phyloP scores from a whole-genome alignment of 2,113 vertebrate genomes.

The Nibea coibor region DNA sequence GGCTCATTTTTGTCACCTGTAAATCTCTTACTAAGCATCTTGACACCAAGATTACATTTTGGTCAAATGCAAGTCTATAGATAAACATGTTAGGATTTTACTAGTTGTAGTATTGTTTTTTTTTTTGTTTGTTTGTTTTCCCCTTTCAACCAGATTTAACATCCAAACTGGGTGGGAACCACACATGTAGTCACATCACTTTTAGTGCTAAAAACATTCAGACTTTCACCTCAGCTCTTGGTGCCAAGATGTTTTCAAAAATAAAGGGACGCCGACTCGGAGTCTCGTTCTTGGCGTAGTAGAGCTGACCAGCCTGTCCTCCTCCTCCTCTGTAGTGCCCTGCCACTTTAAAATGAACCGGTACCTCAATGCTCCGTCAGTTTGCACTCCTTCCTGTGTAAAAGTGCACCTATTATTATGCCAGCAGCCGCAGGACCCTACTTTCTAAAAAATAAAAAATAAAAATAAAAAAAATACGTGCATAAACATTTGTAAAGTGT shows the following conservation, averaged over 20 bases:
- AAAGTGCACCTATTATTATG: slow-evolving; percentile 65
- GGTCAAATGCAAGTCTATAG: slow-evolving; percentile 53
- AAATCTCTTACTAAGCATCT: slow-evolving; percentile 35
- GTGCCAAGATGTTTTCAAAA: slow-evolving; percentile 45
- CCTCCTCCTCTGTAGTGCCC: slow-evolving; percentile 56
- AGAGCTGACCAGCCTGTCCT: slow-evolving; percentile 52
- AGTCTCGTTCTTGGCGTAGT: slow-evolving; percentile 8
- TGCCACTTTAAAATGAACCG: slow-evolving; percentile 67
- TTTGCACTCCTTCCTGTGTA: slow-evolving; percentile 67
- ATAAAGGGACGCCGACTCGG: background rate
- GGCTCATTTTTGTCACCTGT: slow-evolving; percentile 23
- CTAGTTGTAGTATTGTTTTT: slow-evolving; percentile 17
- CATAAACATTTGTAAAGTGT: slow-evolving; percentile 75
- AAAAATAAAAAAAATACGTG: slow-evolving; percentile 47
- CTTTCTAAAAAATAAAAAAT: slow-evolving; percentile 43
- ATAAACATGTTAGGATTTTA: slow-evolving; percentile 45
- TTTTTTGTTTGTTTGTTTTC: background rate
- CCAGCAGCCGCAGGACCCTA: slow-evolving; percentile 74
- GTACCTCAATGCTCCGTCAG: slow-evolving; percentile 70
- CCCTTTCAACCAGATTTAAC: slow-evolving; percentile 6
- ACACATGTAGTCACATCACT: slow-evolving; percentile 17
- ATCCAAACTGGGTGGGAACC: slow-evolving; percentile 18
- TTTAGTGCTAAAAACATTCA: background rate
- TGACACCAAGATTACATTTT: slow-evolving; percentile 20
- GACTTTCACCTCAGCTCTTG: slow-evolving; percentile 42